Base-by-base conservation (phyloP, 23 tunicate species). In the Styela clava region DNA sequence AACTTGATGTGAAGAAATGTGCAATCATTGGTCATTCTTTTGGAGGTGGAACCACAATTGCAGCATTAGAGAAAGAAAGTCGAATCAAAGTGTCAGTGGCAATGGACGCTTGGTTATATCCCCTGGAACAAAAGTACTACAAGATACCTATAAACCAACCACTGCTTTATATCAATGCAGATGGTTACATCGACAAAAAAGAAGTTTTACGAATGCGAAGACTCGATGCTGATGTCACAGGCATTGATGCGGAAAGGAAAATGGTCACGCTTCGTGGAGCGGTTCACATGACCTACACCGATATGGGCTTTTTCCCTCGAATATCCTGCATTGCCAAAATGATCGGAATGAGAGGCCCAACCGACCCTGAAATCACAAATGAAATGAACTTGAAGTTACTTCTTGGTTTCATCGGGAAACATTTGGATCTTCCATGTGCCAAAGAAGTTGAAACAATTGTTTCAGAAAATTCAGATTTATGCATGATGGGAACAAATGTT, bases 11-110 rank as follows among this genome's bases (percentile, higher is more conserved):
- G 25, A 79, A 83, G 20, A 91, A 83, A 67, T 83, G 84, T 83
- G 97, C 88, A 2, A 63, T 91, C 21, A 64, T 91, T 68, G 97
- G 97, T 19, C 97, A 91, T 68, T 91, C 97, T 1, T 86, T 86
- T 86, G 97, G 97, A 3, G 97, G 86, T 3, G 91, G 78, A 18
- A 91, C 97, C 0, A 33, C 87, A 2, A 83, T 91, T 37, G 64
- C 91, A 3, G 69, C 86, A 2, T 21, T 91, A 2, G 64, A 85
- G 0, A 82, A 85, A 74, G 97, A 91, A 22, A 34, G 51, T 2
- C 81, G 91, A 28, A 82, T 91, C 74, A 91, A 91, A 79, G 88
- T 79, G 29, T 91, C 83, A 16, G 85, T 91, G 83, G 90, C 79
- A 32, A 65, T 91, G 31, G 97, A 91, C 84, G 61, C 83, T 18